Percentiles rank a stretch among this genome's conserved stretches.
These are phyloP conservation scores for Chrysomallon squamiferum DNA, from an alignment of 1,140 invertebrate species.

Conservation along the genomic window DNA sequence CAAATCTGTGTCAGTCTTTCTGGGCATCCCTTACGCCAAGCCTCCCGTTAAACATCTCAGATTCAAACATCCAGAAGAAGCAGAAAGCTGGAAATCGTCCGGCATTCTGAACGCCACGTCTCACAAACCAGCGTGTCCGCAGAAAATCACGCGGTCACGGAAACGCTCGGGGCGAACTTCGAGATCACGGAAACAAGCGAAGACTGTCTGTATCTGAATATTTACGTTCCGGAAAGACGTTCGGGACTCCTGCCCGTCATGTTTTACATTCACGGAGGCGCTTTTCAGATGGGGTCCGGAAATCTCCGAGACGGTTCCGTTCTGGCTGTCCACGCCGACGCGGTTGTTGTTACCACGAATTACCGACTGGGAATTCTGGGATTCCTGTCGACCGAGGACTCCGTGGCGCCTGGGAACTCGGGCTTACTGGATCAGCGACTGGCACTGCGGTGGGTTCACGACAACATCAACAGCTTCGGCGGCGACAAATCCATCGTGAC, in stretches of 20 bases:
- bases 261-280: constrained; percentile 96
- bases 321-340: constrained; percentile 77
- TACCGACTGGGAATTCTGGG: constrained; percentile 88
- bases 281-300: constrained; percentile 91
- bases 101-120: neutral
- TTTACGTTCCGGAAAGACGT: constrained; percentile 71
- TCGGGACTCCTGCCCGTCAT: constrained; percentile 83
- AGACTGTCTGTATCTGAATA: constrained; percentile 95
- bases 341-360: constrained; percentile 93
- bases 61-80: neutral
- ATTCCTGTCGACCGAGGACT: constrained; percentile 88
- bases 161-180: neutral
- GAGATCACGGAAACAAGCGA: constrained; percentile 69
- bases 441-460: constrained; percentile 78
- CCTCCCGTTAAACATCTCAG: neutral
- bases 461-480: constrained; percentile 92
- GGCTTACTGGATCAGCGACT: constrained; percentile 94
- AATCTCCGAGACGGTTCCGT: constrained; percentile 90
- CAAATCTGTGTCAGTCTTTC: neutral
- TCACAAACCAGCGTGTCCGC: neutral
- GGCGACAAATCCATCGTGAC: constrained; percentile 95
- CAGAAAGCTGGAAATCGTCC: neutral
- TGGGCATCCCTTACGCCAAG: neutral
- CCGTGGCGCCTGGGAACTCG: constrained; percentile 92
- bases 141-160: neutral